A percentile compares a stretch with the other conserved stretches of the same genome.
phyloP scores from a whole-genome alignment of 2,113 vertebrate genomes.

The Bubo bubo region DNA sequence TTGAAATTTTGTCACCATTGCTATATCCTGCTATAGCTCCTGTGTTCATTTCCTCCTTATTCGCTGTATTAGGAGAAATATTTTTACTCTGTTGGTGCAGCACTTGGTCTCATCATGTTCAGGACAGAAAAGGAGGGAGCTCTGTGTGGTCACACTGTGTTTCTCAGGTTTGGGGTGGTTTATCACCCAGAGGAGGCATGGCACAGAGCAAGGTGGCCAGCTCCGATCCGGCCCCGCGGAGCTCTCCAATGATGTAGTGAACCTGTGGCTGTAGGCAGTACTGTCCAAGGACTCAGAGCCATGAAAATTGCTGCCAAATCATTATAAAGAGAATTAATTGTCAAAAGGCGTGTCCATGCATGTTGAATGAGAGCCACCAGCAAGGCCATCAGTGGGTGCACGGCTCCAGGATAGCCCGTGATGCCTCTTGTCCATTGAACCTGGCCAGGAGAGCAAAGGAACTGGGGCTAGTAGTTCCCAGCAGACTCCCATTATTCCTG shows the following conservation, averaged over 20 bases:
- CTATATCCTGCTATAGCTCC: background rate
- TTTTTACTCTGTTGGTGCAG: background rate
- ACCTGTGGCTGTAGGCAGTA: background rate
- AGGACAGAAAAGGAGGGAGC: background rate
- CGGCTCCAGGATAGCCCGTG: rapidly evolving
- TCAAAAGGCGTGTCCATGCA: background rate
- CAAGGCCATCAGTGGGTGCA: background rate
- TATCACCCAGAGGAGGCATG: background rate
- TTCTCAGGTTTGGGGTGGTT: background rate
- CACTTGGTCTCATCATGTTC: background rate
- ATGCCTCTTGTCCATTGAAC: background rate
- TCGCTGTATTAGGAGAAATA: background rate
- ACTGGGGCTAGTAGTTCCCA: background rate
- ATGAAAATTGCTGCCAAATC: background rate
- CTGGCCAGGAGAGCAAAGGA: background rate
- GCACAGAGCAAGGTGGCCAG: background rate
- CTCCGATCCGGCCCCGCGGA: rapidly evolving
- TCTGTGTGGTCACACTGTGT: rapidly evolving
- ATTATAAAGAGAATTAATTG: background rate
- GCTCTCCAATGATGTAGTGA: background rate
- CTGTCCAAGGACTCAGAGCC: background rate
- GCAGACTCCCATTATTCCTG: background rate
- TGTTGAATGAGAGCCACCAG: background rate
- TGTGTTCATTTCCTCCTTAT: background rate
- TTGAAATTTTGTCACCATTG: background rate